A percentile compares a stretch with the other conserved stretches of the same genome.
Conservation (phyloP, 2,113 vertebrate species). For the Haemorhous mexicanus region DNA sequence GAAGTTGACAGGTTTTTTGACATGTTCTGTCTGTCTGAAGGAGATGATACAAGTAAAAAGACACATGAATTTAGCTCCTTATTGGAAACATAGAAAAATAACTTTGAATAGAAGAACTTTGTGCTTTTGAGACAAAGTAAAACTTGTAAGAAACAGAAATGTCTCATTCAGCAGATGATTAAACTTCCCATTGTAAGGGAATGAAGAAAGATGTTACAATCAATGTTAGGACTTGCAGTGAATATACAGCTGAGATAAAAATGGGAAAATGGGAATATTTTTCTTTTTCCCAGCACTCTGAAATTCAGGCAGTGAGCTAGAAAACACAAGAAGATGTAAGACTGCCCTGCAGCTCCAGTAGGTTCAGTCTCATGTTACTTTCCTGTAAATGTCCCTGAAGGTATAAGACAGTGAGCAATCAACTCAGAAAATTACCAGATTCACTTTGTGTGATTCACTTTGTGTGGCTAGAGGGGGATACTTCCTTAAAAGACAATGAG, state of each 20-base stretch:
- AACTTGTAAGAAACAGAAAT: background rate
- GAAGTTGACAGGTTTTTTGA: background rate
- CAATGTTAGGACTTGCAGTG: background rate
- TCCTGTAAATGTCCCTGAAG: background rate
- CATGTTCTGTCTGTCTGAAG: background rate
- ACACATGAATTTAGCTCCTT: background rate
- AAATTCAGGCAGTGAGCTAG: background rate
- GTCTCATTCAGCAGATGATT: background rate
- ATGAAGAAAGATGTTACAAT: background rate
- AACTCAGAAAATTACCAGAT: background rate
- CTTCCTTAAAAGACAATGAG: background rate
- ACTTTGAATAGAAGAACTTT: background rate
- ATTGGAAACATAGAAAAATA: background rate
- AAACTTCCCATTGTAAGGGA: background rate
- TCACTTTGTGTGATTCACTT: background rate
- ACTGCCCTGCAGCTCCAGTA: background rate
- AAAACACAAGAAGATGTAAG: background rate
- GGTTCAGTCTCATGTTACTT: background rate
- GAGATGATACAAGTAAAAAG: background rate
- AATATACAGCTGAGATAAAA: background rate
- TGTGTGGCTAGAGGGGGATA: background rate
- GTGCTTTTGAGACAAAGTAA: background rate
- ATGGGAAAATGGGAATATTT: background rate
- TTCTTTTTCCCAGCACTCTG: background rate
- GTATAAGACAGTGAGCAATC: background rate